These are phyloP conservation scores for Bombyx huttoni DNA, from an alignment of 2,888 invertebrate species.

Conservation along the genomic window DNA sequence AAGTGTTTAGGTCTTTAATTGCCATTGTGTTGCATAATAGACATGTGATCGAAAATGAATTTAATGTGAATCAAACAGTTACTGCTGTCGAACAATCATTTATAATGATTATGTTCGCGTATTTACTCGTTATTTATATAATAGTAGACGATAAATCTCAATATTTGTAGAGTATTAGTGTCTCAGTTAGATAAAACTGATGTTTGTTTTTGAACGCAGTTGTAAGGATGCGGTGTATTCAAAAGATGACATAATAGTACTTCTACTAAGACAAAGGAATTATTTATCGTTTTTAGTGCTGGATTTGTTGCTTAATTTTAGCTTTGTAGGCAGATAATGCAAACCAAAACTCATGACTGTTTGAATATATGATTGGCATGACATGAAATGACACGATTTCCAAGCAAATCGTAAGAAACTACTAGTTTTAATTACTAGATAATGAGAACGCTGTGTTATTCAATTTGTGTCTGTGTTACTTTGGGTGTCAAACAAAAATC, in stretches of 20 bases:
- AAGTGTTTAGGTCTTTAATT: slow-evolving; percentile 8
- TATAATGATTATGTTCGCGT: slow-evolving; percentile 5
- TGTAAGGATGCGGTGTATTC: not conserved
- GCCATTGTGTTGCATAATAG: slow-evolving; percentile 6
- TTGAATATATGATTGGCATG: too few species aligned
- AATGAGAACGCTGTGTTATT: too few species aligned
- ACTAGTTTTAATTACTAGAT: too few species aligned
- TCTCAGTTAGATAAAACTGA: slow-evolving; percentile 2
- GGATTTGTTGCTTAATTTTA: too few species aligned
- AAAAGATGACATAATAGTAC: not conserved
- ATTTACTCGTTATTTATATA: slow-evolving; percentile 17
- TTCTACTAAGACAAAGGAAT: too few species aligned
- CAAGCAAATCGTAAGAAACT: too few species aligned
- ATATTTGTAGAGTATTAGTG: slow-evolving; percentile 27
- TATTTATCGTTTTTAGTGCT: too few species aligned
- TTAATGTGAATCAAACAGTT: slow-evolving; percentile 11
- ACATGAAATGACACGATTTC: too few species aligned
- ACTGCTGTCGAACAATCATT: slow-evolving; percentile 6
- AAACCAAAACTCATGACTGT: too few species aligned
- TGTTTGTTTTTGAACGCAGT: slow-evolving; percentile 26
- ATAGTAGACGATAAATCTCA: slow-evolving; percentile 24
- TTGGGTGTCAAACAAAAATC: too few species aligned
- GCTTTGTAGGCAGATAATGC: too few species aligned
- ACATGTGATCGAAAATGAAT: slow-evolving; percentile 6
- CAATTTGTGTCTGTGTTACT: too few species aligned